Conservation (phyloP, 35 echinoderm and acorn worm genomes). For the Lytechinus variegatus region DNA sequence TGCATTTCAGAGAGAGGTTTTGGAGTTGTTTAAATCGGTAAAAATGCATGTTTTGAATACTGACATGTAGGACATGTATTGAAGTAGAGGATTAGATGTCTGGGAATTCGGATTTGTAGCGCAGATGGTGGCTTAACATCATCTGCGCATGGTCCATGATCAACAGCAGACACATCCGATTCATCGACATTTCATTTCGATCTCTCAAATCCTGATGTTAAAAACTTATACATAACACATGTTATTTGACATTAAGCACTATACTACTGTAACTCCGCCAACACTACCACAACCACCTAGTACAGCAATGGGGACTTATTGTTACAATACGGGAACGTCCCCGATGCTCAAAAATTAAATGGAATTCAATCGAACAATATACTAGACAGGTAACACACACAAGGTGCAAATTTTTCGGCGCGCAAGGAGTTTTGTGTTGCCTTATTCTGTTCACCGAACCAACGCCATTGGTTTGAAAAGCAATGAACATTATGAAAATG, state of each 20-base stretch:
- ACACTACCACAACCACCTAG: background rate
- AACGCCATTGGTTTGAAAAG: no score
- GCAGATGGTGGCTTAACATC: background rate
- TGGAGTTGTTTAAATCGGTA: background rate
- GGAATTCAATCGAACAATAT: no score
- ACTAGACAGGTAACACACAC: no score
- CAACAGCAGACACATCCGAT: background rate
- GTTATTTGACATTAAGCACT: background rate
- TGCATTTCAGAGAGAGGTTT: background rate
- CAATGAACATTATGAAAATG: no score
- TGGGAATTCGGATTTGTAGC: background rate
- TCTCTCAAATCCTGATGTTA: background rate
- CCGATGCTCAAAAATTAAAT: no score
- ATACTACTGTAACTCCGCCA: background rate
- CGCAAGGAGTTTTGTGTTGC: no score
- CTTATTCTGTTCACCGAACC: no score
- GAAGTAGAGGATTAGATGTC: background rate
- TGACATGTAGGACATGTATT: background rate
- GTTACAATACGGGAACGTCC: no score
- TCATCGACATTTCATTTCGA: background rate
- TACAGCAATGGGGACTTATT: no score
- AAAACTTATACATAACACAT: no score
- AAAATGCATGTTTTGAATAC: background rate
- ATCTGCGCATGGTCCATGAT: background rate
- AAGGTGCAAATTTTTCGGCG: no score